Conservation (phyloP, 2,797 vertebrate genomes). For the Eupleurogrammus muticus region DNA sequence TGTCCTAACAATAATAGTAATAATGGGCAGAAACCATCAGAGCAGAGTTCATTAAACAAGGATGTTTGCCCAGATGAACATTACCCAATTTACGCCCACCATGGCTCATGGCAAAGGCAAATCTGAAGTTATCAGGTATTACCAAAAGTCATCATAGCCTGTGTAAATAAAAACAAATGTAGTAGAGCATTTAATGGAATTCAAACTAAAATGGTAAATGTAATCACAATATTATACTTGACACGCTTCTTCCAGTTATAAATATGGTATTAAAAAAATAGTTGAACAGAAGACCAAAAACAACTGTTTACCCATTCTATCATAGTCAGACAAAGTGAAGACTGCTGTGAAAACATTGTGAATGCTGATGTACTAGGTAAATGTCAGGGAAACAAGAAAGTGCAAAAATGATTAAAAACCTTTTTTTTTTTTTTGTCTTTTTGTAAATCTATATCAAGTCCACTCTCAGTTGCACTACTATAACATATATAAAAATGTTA, state of each 20-base stretch:
- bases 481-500: neutral
- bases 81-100: slow-evolving; percentile 57
- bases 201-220: slow-evolving; percentile 52
- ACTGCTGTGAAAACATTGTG: neutral
- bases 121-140: slow-evolving; percentile 54
- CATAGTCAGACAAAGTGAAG: neutral
- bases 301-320: neutral
- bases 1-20: neutral
- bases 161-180: slow-evolving; percentile 46
- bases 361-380: neutral
- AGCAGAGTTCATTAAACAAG: slow-evolving; percentile 17
- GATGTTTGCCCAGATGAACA: slow-evolving; percentile 18
- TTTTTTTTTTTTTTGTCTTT: neutral
- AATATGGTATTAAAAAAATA: slow-evolving; percentile 2
- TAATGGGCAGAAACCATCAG: slow-evolving; percentile 11
- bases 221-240: slow-evolving; percentile 40
- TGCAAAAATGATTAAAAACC: neutral
- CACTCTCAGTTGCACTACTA: neutral
- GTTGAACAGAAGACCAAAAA: neutral
- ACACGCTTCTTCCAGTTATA: neutral
- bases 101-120: slow-evolving; percentile 55
- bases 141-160: slow-evolving; percentile 33
- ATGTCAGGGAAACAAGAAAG: neutral
- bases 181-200: slow-evolving; percentile 43
- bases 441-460: neutral